Base-by-base conservation (phyloP, 2,113 vertebrate genomes). In the Sinosuthora webbiana region DNA sequence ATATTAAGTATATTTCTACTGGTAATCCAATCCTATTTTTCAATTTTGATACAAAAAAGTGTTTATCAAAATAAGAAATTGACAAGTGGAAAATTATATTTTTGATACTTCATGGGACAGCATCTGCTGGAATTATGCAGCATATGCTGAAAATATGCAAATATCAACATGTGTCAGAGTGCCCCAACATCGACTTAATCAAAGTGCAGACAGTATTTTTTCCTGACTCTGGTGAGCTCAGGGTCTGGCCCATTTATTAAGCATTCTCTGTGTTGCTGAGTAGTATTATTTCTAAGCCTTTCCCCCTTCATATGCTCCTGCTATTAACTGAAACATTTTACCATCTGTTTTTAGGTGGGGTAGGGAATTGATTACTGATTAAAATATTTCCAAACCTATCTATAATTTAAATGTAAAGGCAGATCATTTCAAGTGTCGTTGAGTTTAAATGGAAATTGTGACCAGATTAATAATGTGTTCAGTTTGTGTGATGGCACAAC, bases 311-410 rank as follows among this genome's bases (percentile, higher is more conserved):
- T 77, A 44, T 22, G 23, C 56, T 89, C 45, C 22, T 95, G 52
- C 49, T 89, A 84, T 68, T 95, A 96, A 82, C 37, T 19, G 68
- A 91, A 90, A 37, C 35, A 45, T 83, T 93, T 93, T 56, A 33
- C 90, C 92, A 96, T 92, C 90, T 97, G 94, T 9, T 96, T 94
- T 96, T 87, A 91, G 94, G 96, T 94, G 95, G 90, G 42, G 93
- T 94, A 83, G 79, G 82, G 83, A 93, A 95, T 95, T 3, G 83
- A 96, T 97, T 93, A 65, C 73, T 87, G 73, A 96, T 96, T 90
- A 90, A 96, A 93, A 55, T 89, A 86, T 83, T 94, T 97, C 69
- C 44, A 87, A 81, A 50, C 47, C 60, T 78, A 83, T 95, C 94
- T 64, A 78, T 93, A 96, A 90, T 87, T 90, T 86, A 87, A 87